A percentile compares a stretch with the other conserved stretches of the same genome.
Conservation (phyloP, 2,888 invertebrate species). For the Zygaena filipendulae region DNA sequence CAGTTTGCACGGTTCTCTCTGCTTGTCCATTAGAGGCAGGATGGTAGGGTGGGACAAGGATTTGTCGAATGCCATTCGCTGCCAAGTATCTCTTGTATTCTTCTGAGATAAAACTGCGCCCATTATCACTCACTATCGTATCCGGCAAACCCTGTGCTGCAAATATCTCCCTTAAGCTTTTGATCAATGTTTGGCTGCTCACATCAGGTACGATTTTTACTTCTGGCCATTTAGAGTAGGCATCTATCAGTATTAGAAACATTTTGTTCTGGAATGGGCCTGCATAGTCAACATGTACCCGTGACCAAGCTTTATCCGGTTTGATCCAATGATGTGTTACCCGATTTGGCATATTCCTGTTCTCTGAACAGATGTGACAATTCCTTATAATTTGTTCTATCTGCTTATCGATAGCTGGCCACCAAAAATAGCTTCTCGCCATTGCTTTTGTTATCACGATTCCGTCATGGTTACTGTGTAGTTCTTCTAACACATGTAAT, state of each 20-base stretch:
- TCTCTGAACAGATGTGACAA: no score
- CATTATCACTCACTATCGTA: constrained; percentile 1
- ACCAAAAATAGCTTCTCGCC: constrained; percentile 11
- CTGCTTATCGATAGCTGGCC: constrained; percentile 4
- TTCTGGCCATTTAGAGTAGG: no score
- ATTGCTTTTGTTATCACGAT: constrained; percentile 9
- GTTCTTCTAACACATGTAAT: constrained; percentile 1
- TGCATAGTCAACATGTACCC: no score
- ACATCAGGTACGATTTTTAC: neutral
- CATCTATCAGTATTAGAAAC: no score
- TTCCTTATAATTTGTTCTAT: constrained; percentile 4
- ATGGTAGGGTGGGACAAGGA: no score
- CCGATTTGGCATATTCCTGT: no score
- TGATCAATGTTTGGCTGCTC: no score
- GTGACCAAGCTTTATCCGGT: constrained; percentile 2
- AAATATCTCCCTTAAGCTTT: constrained; percentile 1
- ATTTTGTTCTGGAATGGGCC: no score
- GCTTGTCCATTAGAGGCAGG: no score
- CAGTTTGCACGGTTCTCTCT: no score
- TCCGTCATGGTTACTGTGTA: no score
- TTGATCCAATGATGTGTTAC: no score
- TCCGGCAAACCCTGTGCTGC: neutral
- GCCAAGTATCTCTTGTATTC: neutral
- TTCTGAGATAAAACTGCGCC: neutral
- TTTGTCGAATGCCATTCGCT: neutral